Evolutionary conservation across 2,888 invertebrate species (phyloP), one percentile per base, ranked within the genome.

Genomic region (Digitonthophagus gazella): DNA sequence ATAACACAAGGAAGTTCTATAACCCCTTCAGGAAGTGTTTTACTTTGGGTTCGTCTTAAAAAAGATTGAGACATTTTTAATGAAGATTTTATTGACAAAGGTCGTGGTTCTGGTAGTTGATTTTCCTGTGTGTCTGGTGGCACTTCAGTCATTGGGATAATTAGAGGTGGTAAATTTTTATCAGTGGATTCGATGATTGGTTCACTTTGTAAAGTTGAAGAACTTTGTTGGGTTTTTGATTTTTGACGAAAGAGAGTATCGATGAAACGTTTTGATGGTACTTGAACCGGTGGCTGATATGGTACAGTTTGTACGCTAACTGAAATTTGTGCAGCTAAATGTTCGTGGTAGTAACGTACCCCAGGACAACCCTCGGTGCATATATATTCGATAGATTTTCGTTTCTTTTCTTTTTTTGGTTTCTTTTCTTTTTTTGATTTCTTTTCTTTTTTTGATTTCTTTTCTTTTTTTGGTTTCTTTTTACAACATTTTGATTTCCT

Each of bases 391-490:
- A n/a, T n/a, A n/a, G n/a, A 5, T 44, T 44, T 44, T 44, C 2
- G 28, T 8, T 44, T 44, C 28, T 44, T 44, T 3, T 44, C 28
- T 8, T 44, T 11, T 44, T 44, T 44, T 3, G 6, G 2, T 8
- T 44, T 1, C 11, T 44, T 44, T 44, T 44, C 28, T 44, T 44
- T 3, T 3, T 44, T 44, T 44, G 6, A 8, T 6, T 44, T 44
- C 28, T 3, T 1, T 44, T 44, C 28, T 5, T 44, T 67, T 65
- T 15, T 65, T 66, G 15, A n/a, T n/a, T 64, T 67, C 58, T 16
- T 64, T 20, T 65, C 58, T 56, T 67, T 56, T 16, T 61, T 18
- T 54, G 67, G 18, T 15, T 70, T 64, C 55, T 64, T 69, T 28
- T 70, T 63, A 20, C 63, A 44, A 44, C 28, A 44, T n/a, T n/a